Evolutionary conservation across 2,113 vertebrate species (phyloP), one percentile per base, ranked within the genome.

Genomic region (Melanerpes aurifrons): DNA sequence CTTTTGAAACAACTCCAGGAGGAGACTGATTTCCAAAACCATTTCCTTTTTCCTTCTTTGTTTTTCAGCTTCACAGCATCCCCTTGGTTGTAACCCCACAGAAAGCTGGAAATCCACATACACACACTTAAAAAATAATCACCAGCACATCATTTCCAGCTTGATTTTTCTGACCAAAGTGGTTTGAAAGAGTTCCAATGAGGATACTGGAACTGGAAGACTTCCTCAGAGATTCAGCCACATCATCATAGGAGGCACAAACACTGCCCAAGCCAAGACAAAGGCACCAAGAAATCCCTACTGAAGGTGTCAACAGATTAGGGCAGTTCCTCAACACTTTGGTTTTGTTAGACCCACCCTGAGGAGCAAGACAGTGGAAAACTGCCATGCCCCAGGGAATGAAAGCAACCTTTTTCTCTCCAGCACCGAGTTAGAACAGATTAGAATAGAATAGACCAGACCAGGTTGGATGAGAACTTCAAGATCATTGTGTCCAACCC

Each of bases 161-260:
- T 53, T 57, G 21, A 37, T 63, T 89, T 84, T 86, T 78, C 84
- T 56, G 9, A 79, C 21, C 31, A 54, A 92, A 57, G 18, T 26
- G 10, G 6, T 76, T 76, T 76, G 81, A 90, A 91, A 70, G 72
- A 53, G 57, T 74, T 85, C 68, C 82, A 50, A 71, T 79, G 87
- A 93, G 71, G 71, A 87, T 83, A 29, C 7, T 40, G 72, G 64
- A 54, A 85, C 70, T 85, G 43, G 81, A 94, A 87, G 59, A 43
- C 29, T 89, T 92, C 16, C 50, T 88, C 21, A 73, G 70, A 73
- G 70, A 82, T 56, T 56, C 59, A 63, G 29, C 56, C 35, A n/a
- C 26, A 48, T 68, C 56, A 53, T 69, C 40, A 87, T 67, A 78
- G 54, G 54, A 92, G 71, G 67, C 91, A 93, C 54, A 94, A 92